Base-by-base conservation (phyloP, 2,797 vertebrate genomes). In the Sphenodon punctatus region DNA sequence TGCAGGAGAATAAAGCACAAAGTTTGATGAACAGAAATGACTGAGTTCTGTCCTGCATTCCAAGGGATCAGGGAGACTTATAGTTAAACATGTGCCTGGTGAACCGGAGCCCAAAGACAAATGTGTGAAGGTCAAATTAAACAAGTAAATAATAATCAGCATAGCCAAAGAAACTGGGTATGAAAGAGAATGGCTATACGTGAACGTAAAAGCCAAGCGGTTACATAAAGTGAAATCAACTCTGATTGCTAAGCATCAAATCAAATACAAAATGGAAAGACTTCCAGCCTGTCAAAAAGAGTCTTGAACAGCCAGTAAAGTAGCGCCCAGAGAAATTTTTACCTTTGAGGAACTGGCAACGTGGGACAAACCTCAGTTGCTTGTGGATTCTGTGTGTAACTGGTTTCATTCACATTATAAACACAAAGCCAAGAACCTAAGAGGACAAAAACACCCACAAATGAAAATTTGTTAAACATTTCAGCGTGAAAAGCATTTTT, bases 261-360 rank as follows among this genome's bases (percentile, higher is more conserved):
- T 16, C 19, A 82, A 67, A 86, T 3, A 67, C n/a, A 75, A 85
- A 75, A 68, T 0, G 22, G 14, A 80, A 42, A 30, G 64, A 60
- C 15, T 19, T 49, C 51, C 27, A 67, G 66, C 19, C 27, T 15
- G 9, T 42, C 51, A 65, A 51, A 68, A 53, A 32, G 6, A 63
- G 30, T 22, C 55, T 27, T 8, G 46, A 69, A 16, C 34, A 51
- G 10, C 56, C 43, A 25, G 30, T 15, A 11, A 43, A 36, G 30
- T 42, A 30, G 82, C 78, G 43, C 13, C 25, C 2, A 7, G 20
- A 3, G 8, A 41, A 78, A 73, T 60, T 34, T 85, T 91, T 90
- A 96, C 96, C 96, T 97, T 65, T 95, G 91, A 73, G 96, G 95
- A 78, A 97, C 94, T 2, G 96, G 96, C 5, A 97, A 88, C 2